Base-by-base conservation (phyloP, 2,888 invertebrate species). In the Drosophila emarginata region DNA sequence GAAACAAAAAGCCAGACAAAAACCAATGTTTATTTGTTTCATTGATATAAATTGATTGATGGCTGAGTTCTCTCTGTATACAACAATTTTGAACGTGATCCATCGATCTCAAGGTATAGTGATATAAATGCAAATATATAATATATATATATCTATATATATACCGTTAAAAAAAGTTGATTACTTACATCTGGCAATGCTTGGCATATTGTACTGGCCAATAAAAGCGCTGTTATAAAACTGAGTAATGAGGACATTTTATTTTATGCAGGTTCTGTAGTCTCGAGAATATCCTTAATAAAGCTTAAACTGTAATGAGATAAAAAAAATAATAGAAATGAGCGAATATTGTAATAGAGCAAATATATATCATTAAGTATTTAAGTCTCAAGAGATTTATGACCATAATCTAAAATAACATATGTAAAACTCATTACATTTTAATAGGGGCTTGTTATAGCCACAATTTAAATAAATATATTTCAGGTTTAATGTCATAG, bases 141-240 rank as follows among this genome's bases (percentile, higher is more conserved):
- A n/a, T n/a, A 28, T 28, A 1, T 28, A 2, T 28, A 28, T 28
- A 28, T 32, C 1, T 11, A 32, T 9, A 32, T 32, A 32, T 32
- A 32, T 18, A 23, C 4, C 12, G 36, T 9, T 59, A 40, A n/a
- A 40, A 37, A 5, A n/a, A n/a, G n/a, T n/a, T 36, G 2, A 39
- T 21, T 88, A 92, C 92, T 91, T 91, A 92, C 92, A 89, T 92
- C 90, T 86, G 92, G 91, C 87, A 89, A 80, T 77, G 91, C 91
- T 83, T 87, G 83, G 84, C 91, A 91, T 86, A 90, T 82, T 87
- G 89, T 90, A 85, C 73, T 85, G 80, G 88, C 89, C 90, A 83
- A 90, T 79, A 85, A 87, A 89, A 89, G 90, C 89, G 79, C 76
- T 79, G 89, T 80, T 80, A 89, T 76, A 72, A 89, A 76, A 76